Conservation (phyloP, 2,113 vertebrate genomes). For the Phalacrocorax pelagicus region DNA sequence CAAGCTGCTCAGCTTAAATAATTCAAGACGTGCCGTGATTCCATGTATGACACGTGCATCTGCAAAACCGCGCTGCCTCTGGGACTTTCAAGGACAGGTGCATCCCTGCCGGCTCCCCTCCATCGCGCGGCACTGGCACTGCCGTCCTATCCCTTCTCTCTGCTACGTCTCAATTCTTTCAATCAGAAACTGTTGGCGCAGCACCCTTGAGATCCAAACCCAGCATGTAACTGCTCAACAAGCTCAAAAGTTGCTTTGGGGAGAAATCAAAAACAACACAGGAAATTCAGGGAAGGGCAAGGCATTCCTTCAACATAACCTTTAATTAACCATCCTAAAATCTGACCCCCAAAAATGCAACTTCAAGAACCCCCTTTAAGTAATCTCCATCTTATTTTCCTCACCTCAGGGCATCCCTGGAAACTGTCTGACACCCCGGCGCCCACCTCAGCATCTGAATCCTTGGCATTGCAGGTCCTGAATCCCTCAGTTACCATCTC, state of each 20-base stretch:
- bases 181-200: neutral
- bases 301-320: neutral
- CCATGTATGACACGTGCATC: neutral
- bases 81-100: slow-evolving; percentile 12
- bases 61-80: neutral
- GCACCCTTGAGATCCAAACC: neutral
- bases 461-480: accelerated
- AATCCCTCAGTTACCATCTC: neutral
- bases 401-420: neutral
- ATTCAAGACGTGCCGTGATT: neutral
- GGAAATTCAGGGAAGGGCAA: neutral
- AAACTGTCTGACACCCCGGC: neutral
- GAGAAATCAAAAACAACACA: neutral
- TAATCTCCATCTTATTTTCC: neutral
- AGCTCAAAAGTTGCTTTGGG: neutral
- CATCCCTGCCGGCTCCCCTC: slow-evolving; percentile 1
- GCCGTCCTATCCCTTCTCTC: neutral
- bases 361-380: neutral
- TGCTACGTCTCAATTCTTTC: accelerated
- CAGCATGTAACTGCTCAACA: neutral
- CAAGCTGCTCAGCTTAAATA: neutral
- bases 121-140: accelerated
- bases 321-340: neutral
- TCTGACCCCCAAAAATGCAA: neutral
- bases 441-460: neutral